Conservation (phyloP, 35 echinoderm and acorn worm genomes). For the Strongylocentrotus purpuratus region DNA sequence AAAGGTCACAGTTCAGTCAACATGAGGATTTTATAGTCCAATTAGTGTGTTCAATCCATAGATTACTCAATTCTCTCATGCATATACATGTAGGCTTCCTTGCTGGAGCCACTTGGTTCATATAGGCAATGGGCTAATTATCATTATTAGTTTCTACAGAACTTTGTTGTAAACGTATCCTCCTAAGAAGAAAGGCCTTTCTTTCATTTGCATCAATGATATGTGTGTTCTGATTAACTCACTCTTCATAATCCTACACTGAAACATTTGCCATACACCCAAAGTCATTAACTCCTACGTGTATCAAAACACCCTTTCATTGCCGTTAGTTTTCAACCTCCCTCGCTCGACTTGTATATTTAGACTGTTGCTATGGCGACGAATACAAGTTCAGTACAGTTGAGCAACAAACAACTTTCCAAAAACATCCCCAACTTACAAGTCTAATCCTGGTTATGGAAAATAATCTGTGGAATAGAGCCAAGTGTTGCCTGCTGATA, state of each 20-base stretch:
- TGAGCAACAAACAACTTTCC: neutral
- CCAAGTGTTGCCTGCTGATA: neutral
- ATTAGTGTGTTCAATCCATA: too few relatives aligned
- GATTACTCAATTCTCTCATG: too few relatives aligned
- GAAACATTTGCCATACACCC: neutral
- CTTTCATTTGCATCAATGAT: neutral
- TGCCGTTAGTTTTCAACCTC: neutral
- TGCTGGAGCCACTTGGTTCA: too few relatives aligned
- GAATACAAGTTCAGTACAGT: neutral
- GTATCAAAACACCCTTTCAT: neutral
- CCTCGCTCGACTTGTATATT: neutral
- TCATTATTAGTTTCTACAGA: neutral
- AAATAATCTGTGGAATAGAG: neutral
- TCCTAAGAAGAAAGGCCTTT: neutral
- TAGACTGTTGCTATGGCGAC: neutral
- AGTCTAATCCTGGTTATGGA: neutral
- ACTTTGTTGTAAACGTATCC: neutral
- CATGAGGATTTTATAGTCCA: too few relatives aligned
- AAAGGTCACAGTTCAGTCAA: too few relatives aligned
- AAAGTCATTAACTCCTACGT: neutral
- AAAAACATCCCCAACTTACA: neutral
- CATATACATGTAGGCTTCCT: too few relatives aligned
- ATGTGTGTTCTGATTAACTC: neutral
- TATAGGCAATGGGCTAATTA: too few relatives aligned
- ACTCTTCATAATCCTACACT: neutral